Conservation (phyloP, 2,113 vertebrate species). For the Podocnemis expansa region DNA sequence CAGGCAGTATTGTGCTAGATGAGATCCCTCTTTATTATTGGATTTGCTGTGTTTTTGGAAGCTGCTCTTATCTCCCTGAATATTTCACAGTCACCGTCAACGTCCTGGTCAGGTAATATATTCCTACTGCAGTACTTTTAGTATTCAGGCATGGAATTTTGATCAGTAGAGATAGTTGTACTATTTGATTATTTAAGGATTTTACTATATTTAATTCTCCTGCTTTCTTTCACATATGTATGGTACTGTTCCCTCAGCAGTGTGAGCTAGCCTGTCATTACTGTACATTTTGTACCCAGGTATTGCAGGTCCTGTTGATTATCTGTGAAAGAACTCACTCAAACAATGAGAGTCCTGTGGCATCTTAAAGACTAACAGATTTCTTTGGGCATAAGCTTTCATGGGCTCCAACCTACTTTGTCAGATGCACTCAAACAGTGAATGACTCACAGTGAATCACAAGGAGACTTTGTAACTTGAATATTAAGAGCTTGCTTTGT, state of each 20-base stretch:
- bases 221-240: background rate
- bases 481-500: conserved; percentile 8
- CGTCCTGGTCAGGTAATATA: background rate
- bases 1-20: background rate
- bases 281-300: background rate
- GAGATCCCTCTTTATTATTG: background rate
- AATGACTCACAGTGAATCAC: too few species aligned
- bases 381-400: too few species aligned
- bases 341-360: too few species aligned
- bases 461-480: background rate
- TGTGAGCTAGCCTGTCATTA: background rate
- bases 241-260: background rate
- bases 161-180: background rate
- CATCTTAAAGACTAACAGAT: too few species aligned
- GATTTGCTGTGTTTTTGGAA: background rate
- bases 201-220: background rate
- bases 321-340: background rate
- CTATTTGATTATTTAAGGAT: background rate
- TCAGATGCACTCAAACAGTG: too few species aligned
- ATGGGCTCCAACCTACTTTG: too few species aligned
- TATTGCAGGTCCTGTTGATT: background rate
- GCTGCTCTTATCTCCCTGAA: background rate
- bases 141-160: background rate
- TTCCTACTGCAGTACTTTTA: background rate
- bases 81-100: background rate